Percentiles rank a stretch among this genome's conserved stretches.
Conservation (phyloP, 1,140 invertebrate species). For the Hycleus phaleratus region DNA sequence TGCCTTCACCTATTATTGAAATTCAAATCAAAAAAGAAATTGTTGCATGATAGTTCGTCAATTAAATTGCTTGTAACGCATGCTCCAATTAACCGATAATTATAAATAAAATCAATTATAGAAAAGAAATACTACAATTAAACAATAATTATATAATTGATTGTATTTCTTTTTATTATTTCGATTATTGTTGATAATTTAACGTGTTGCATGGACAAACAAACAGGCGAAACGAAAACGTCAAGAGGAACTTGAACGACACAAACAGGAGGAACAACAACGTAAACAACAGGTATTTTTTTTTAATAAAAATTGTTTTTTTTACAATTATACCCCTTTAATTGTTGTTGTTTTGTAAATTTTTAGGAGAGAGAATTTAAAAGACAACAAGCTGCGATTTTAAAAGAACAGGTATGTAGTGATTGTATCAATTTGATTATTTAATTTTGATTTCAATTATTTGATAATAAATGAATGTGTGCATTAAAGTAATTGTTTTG, state of each 20-base stretch:
- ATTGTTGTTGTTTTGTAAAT: conserved; percentile 6
- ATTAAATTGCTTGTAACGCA: no score
- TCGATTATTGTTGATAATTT: conserved; percentile 12
- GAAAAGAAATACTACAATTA: no score
- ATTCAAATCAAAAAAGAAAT: no score
- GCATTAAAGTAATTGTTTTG: conserved; percentile 17
- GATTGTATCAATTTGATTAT: neutral
- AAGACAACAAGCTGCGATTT: conserved; percentile 72
- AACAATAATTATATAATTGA: no score
- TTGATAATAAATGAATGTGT: neutral
- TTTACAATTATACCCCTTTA: neutral
- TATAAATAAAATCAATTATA: no score
- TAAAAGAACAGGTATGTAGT: conserved; percentile 76
- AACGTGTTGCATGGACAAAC: conserved; percentile 30
- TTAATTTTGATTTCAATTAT: neutral
- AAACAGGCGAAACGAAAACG: conserved; percentile 72
- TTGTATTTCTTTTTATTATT: neutral
- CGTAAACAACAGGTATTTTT: conserved; percentile 71
- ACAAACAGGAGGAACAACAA: conserved; percentile 74
- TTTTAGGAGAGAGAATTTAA: conserved; percentile 80
- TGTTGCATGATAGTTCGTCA: no score
- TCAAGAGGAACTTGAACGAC: conserved; percentile 76
- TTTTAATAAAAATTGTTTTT: conserved; percentile 7
- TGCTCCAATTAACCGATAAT: no score
- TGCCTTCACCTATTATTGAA: no score